phyloP scores from a whole-genome alignment of 2,888 invertebrate genomes.

The Bimastos eiseni region DNA sequence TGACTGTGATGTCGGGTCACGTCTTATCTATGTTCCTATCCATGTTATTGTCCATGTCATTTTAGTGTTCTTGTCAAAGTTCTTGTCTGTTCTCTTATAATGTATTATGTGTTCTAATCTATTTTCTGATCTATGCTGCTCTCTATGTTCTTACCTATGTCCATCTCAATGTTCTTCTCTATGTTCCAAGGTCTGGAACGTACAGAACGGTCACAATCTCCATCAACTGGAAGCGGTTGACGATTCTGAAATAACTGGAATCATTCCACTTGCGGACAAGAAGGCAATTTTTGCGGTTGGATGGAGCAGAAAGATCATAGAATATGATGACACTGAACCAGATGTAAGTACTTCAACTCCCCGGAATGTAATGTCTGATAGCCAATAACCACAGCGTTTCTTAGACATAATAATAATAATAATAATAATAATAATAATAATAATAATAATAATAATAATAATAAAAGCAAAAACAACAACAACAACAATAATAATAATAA shows the following conservation, averaged over 20 bases:
- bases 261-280: constrained; percentile 55
- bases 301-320: constrained; percentile 57
- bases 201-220: constrained; percentile 61
- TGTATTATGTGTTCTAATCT: not conserved
- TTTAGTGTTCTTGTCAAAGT: not conserved
- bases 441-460: too few species aligned
- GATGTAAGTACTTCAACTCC: constrained; percentile 50
- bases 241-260: constrained; percentile 60
- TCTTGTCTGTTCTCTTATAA: not conserved
- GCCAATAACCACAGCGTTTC: too few species aligned
- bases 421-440: too few species aligned
- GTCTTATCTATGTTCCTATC: not conserved
- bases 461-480: too few species aligned
- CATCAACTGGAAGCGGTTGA: constrained; percentile 57
- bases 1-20: too few species aligned
- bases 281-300: constrained; percentile 59
- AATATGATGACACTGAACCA: constrained; percentile 58
- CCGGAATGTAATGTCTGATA: too few species aligned
- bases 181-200: constrained; percentile 58
- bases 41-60: too few species aligned
- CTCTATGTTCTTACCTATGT: not conserved
- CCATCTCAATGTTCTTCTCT: not conserved
- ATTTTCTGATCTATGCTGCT: not conserved
- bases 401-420: too few species aligned
- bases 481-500: too few species aligned